Evolutionary conservation across 2,797 vertebrate species (phyloP).

Genomic region (Iguana delicatissima): DNA sequence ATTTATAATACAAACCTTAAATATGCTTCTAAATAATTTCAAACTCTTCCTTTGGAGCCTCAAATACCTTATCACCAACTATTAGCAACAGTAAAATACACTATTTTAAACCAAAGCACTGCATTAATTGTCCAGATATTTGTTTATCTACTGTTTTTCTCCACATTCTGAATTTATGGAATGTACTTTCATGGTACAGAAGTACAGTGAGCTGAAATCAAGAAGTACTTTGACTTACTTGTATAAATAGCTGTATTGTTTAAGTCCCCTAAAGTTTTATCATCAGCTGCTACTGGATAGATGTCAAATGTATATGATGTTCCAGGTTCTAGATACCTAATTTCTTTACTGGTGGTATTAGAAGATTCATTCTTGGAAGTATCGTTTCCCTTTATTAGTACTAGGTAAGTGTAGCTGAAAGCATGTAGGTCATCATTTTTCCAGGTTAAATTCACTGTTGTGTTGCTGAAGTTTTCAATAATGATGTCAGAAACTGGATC

Average conservation of each 20-base stretch:
- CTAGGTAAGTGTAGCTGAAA: rapidly evolving
- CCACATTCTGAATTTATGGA: too few relatives aligned
- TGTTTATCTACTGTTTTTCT: too few relatives aligned
- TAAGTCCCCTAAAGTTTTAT: not conserved
- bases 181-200: too few relatives aligned
- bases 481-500: not conserved
- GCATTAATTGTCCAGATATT: not conserved
- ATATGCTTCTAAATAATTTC: not conserved
- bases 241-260: not conserved
- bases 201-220: too few relatives aligned
- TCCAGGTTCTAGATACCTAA: slow-evolving; percentile 9
- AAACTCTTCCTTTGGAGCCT: not conserved
- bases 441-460: slow-evolving; percentile 48
- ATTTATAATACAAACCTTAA: not conserved
- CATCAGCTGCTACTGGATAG: not conserved
- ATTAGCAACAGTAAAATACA: not conserved
- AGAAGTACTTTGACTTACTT: not conserved
- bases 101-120: not conserved
- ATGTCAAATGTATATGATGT: not conserved
- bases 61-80: not conserved
- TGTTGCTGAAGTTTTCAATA: not conserved
- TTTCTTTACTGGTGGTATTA: rapidly evolving
- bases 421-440: rapidly evolving
- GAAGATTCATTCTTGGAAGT: rapidly evolving
- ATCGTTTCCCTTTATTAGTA: rapidly evolving